These are phyloP conservation scores for Danaus plexippus DNA, from an alignment of 1,140 invertebrate genomes.

Conservation along the genomic window DNA sequence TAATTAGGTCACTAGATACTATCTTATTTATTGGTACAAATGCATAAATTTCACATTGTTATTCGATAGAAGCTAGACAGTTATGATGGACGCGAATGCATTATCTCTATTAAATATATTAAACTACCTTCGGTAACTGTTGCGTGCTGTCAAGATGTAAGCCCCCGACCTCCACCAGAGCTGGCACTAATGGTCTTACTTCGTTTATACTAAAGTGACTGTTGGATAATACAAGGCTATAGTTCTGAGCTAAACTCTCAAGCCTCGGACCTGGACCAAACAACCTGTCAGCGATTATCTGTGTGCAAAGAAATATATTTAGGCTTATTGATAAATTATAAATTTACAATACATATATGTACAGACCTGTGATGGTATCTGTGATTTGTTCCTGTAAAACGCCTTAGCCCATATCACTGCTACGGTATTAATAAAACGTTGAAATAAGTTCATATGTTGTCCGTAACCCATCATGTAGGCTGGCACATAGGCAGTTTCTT, in stretches of 20 bases:
- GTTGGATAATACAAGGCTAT: slow-evolving; percentile 75
- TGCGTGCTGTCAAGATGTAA: slow-evolving; percentile 65
- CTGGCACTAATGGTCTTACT: slow-evolving; percentile 72
- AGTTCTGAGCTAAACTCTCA: slow-evolving; percentile 71
- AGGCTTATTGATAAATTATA: slow-evolving; percentile 2
- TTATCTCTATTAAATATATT: background rate
- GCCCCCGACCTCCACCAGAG: slow-evolving; percentile 75
- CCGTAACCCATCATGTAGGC: slow-evolving; percentile 71
- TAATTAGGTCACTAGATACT: no score
- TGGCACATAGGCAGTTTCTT: slow-evolving; percentile 74
- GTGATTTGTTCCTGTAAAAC: slow-evolving; percentile 52
- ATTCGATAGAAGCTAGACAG: no score
- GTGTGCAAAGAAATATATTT: slow-evolving; percentile 7
- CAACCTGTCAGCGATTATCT: slow-evolving; percentile 58
- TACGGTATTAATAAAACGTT: slow-evolving; percentile 73
- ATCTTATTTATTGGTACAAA: no score
- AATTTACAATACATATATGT: slow-evolving; percentile 1
- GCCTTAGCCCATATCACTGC: slow-evolving; percentile 51
- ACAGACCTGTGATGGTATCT: slow-evolving; percentile 56
- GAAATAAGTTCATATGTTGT: slow-evolving; percentile 73
- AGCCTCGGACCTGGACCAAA: slow-evolving; percentile 67
- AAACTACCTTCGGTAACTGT: slow-evolving; percentile 47
- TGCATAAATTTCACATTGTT: no score
- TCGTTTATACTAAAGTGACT: slow-evolving; percentile 76
- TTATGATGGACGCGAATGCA: no score